Conservation (phyloP, 2,888 invertebrate genomes). For the Mechanitis messenoides region DNA sequence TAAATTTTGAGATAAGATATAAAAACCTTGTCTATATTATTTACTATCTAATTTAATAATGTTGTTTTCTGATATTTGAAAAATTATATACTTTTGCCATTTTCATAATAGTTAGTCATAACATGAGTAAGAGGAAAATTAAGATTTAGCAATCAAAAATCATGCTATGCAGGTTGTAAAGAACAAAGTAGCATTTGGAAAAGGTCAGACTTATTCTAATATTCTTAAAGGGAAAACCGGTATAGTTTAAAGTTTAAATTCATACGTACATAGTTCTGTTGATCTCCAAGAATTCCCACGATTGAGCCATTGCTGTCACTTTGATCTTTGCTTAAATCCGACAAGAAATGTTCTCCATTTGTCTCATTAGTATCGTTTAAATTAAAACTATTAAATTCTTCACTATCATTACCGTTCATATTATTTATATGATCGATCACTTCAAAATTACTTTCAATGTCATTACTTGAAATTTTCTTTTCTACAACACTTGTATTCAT, state of each 20-base stretch:
- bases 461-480: constrained; percentile 17
- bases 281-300: constrained; percentile 73
- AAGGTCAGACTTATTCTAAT: constrained; percentile 11
- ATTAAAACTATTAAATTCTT: constrained; percentile 20
- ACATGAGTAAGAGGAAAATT: too few species aligned
- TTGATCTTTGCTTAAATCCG: constrained; percentile 54
- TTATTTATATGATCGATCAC: constrained; percentile 32
- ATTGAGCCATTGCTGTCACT: constrained; percentile 67
- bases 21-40: constrained; percentile 12
- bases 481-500: constrained; percentile 48
- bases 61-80: too few species aligned
- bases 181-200: background rate
- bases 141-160: too few species aligned
- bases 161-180: too few species aligned
- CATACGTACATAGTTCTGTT: constrained; percentile 71
- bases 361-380: constrained; percentile 11
- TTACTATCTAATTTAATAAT: too few species aligned
- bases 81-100: too few species aligned
- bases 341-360: constrained; percentile 23
- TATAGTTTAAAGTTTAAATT: constrained; percentile 8
- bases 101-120: too few species aligned
- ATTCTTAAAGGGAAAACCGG: constrained; percentile 11
- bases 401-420: constrained; percentile 37
- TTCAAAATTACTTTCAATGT: constrained; percentile 31
- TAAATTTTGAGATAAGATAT: constrained; percentile 61